A percentile compares a stretch with the other conserved stretches of the same genome.
phyloP scores from a whole-genome alignment of 1,140 invertebrate genomes.

The Armadillidium nasatum region DNA sequence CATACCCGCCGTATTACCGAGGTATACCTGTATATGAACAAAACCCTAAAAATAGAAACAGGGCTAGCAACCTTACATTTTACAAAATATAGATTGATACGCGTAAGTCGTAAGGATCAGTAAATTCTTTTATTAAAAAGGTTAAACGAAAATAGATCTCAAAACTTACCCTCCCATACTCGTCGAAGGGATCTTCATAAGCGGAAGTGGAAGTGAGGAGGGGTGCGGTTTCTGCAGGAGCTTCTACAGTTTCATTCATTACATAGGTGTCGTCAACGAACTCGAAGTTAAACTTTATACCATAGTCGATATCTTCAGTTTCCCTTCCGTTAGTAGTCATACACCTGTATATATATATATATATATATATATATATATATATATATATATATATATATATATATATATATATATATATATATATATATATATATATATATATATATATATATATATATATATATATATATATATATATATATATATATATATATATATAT shows the following conservation, averaged over 20 bases:
- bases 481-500: too few species aligned
- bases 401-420: background rate
- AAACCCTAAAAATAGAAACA: too few species aligned
- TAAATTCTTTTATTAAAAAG: too few species aligned
- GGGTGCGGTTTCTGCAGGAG: constrained; percentile 23
- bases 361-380: background rate
- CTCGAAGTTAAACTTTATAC: constrained; percentile 54
- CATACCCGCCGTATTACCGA: too few species aligned
- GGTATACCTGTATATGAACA: too few species aligned
- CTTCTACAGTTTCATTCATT: too few species aligned
- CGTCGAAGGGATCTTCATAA: constrained; percentile 28
- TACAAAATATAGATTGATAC: too few species aligned
- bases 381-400: background rate
- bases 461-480: background rate
- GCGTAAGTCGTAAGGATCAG: too few species aligned
- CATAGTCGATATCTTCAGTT: constrained; percentile 49
- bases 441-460: background rate
- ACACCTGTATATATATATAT: constrained; percentile 45
- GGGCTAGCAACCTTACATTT: too few species aligned
- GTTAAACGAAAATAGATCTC: too few species aligned
- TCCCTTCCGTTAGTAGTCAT: constrained; percentile 49
- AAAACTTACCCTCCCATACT: constrained; percentile 41
- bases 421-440: background rate
- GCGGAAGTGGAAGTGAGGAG: constrained; percentile 18
- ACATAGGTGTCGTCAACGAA: constrained; percentile 56